These are phyloP conservation scores for Aphidius gifuensis DNA, from an alignment of 1,140 invertebrate genomes.

Conservation along the genomic window DNA sequence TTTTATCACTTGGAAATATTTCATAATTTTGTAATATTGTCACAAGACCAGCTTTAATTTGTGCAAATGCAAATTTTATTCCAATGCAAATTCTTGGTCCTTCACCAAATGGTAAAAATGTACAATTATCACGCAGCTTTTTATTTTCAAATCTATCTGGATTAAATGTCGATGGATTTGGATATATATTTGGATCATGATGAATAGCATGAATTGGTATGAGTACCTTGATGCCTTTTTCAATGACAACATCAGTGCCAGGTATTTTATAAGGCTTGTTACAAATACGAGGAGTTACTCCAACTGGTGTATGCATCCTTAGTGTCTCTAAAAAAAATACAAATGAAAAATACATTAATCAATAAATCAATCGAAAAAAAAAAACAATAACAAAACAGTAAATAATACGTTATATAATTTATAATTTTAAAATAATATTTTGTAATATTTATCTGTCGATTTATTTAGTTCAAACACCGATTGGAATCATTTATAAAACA, in stretches of 20 bases:
- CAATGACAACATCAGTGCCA: constrained; percentile 48
- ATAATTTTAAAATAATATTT: too few relatives aligned
- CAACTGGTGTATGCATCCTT: constrained; percentile 53
- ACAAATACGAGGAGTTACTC: constrained; percentile 49
- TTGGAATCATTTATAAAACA: too few relatives aligned
- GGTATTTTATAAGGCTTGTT: constrained; percentile 53
- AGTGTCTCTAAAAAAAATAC: constrained; percentile 36
- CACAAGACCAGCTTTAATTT: constrained; percentile 17
- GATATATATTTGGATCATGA: constrained; percentile 58
- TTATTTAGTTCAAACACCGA: too few relatives aligned
- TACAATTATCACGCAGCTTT: constrained; percentile 41
- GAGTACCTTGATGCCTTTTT: constrained; percentile 51
- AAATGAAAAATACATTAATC: constrained; percentile 32
- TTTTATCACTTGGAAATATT: too few relatives aligned
- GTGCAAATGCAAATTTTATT: constrained; percentile 25
- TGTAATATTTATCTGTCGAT: too few relatives aligned
- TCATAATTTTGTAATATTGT: constrained; percentile 11
- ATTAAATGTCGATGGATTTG: constrained; percentile 64
- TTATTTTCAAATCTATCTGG: constrained; percentile 63
- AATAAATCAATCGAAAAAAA: constrained; percentile 22
- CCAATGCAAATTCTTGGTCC: constrained; percentile 65
- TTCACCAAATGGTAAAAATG: constrained; percentile 63
- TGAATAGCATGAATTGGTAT: constrained; percentile 56
- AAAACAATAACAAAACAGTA: neutral
- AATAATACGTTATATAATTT: too few relatives aligned